phyloP scores from a whole-genome alignment of 2,797 vertebrate species.

The Megalops cyprinoides region DNA sequence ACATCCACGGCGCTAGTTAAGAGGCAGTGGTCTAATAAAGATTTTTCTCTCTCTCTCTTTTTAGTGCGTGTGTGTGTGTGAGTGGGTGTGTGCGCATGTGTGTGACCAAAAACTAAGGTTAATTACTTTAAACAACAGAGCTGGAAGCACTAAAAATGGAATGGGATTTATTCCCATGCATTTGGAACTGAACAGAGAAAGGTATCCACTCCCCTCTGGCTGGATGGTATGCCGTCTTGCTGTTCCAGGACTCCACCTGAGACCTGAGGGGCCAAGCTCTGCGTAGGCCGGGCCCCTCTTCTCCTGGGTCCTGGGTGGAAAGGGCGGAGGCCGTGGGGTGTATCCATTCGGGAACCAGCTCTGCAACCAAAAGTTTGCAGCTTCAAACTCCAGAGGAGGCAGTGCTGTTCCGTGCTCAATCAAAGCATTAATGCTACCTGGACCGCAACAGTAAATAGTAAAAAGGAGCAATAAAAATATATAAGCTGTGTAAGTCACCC shows the following conservation, averaged over 20 bases:
- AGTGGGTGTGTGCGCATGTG: not conserved
- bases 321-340: no score
- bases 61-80: conserved; percentile 46
- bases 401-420: not conserved
- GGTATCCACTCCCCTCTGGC: conserved; percentile 68
- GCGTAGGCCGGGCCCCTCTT: not conserved
- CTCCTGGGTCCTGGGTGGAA: not conserved
- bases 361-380: not conserved
- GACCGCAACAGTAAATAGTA: conserved; percentile 10
- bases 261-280: not conserved
- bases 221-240: conserved; percentile 61
- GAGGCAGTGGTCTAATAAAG: conserved; percentile 93
- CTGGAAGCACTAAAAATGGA: conserved; percentile 81
- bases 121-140: conserved; percentile 98
- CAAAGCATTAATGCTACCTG: not conserved
- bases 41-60: conserved; percentile 76
- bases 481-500: conserved; percentile 12
- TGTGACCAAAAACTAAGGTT: conserved; percentile 95
- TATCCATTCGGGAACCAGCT: not conserved
- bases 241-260: conserved; percentile 9
- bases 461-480: conserved; percentile 5
- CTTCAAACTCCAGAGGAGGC: not conserved
- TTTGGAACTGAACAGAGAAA: conserved; percentile 77
- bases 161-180: conserved; percentile 85
- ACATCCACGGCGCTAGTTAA: conserved; percentile 86